Evolutionary conservation across 1,140 invertebrate genomes (phyloP), one percentile per base, ranked within the genome.

Genomic region (Streblospio benedicti): DNA sequence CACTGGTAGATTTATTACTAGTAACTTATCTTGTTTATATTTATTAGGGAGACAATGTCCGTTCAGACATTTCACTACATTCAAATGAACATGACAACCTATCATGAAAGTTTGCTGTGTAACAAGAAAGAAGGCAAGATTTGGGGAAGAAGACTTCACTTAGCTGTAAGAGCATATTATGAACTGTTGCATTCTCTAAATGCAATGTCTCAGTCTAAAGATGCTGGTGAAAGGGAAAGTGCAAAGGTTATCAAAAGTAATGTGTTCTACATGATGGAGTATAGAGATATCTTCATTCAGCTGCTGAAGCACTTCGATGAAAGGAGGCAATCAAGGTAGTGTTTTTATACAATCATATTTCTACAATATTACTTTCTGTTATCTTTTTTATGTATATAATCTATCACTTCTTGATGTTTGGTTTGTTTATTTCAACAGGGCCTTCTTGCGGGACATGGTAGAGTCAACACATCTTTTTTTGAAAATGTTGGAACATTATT

Each of bases 191-290:
- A 86, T 66, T 93, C 89, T 49, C 73, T 96, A 59, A 75, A 83
- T 53, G 83, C 81, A 1, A 93, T 95, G 89, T 90, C 92, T 73
- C 84, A 83, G 84, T 93, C n/a, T 12, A 63, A 60, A 9, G 70
- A 74, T 55, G 18, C 58, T 12, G 67, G 67, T 25, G 32, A 76
- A 9, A 65, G 63, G 27, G 70, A 71, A 44, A 72, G 71, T 65
- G 64, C 75, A 47, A 86, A 86, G 79, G 86, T 92, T 57, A 86
- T 97, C 63, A 91, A 94, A 77, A 88, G 87, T 72, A 77, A 77
- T 78, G 84, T 97, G 63, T 96, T 96, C 77, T 96, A 97, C 76
- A 86, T 93, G 12, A 80, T 90, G 59, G 94, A 97, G 76, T 97
- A 96, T 79, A 82, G 93, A 62, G 93, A 97, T 76, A 86, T 94